These are phyloP conservation scores for Dorcus parallelipipedus DNA, from an alignment of 2,888 invertebrate species.

Conservation along the genomic window DNA sequence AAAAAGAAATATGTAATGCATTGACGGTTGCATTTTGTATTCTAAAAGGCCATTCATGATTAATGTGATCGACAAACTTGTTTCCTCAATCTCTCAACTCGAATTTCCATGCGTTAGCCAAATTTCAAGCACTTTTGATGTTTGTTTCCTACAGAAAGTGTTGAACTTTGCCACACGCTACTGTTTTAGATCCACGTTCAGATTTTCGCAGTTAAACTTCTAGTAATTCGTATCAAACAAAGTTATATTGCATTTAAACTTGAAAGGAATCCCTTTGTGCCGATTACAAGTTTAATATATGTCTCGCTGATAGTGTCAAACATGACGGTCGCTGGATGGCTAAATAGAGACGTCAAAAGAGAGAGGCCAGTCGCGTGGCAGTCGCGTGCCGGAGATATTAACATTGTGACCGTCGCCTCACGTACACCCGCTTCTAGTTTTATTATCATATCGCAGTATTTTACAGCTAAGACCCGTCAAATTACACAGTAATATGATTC, in stretches of 20 bases:
- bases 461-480: constrained; percentile 31
- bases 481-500: constrained; percentile 35
- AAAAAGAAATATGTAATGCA: no score
- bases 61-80: no score
- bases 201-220: no score
- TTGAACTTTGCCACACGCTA: no score
- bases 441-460: constrained; percentile 23
- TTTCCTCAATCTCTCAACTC: no score
- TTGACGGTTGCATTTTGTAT: no score
- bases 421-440: constrained; percentile 16
- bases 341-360: constrained; percentile 40
- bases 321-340: constrained; percentile 25
- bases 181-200: no score
- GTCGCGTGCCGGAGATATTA: constrained; percentile 43
- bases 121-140: no score
- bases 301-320: constrained; percentile 39
- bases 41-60: no score
- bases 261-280: constrained; percentile 22
- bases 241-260: background rate
- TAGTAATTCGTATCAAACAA: background rate
- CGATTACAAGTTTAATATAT: constrained; percentile 27
- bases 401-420: constrained; percentile 37
- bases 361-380: constrained; percentile 28
- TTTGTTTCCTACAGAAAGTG: no score
- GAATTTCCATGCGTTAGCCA: no score